Base-by-base conservation (phyloP, 2,797 vertebrate species). In the Cynopterus sphinx region DNA sequence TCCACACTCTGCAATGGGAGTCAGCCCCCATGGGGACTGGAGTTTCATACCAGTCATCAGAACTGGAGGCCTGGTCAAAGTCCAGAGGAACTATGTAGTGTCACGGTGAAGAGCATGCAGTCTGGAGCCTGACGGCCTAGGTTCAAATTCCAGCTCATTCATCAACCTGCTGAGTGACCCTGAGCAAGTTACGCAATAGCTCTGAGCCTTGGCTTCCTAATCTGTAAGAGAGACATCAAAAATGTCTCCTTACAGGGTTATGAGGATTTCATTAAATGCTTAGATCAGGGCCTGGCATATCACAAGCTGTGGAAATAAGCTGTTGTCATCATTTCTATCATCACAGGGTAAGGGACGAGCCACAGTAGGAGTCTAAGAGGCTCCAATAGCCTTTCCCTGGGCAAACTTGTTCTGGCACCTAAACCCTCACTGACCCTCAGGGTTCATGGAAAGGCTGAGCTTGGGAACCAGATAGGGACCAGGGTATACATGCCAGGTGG, bases 181-280 rank as follows among this genome's bases (percentile, higher is more conserved):
- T 10, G 8, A 31, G 26, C 39, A 92, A 41, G 41, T 70, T 11
- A 22, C 5, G 6, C 15, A 33, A 21, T 21, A 12, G 51, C 55
- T 65, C 55, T 15, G 46, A 65, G 57, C n/a, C 26, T 85, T 0
- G 0, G 46, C 6, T 26, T 65, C 2, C 11, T 63, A 46, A 36
- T 31, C 46, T 65, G 39, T 24, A 61, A 33, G 10, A 28, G 2
- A 11, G n/a, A 12, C n/a, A 46, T 9, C 3, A 68, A 36, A 16
- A 43, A 1, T 0, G 1, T 26, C 71, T 70, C 33, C 11, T 22
- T 19, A 6, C 1, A 31, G 33, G 28, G 41, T 16, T n/a, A 3
- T 0, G 19, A 41, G 17, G 46, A 33, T n/a, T 16, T 33, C 28
- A 17, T 3, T 7, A n/a, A 67, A 9, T 22, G 22, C 36, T 9